A percentile compares a stretch with the other conserved stretches of the same genome.
These are phyloP conservation scores for Calameuta idolon DNA, from an alignment of 2,888 invertebrate species.

Conservation along the genomic window DNA sequence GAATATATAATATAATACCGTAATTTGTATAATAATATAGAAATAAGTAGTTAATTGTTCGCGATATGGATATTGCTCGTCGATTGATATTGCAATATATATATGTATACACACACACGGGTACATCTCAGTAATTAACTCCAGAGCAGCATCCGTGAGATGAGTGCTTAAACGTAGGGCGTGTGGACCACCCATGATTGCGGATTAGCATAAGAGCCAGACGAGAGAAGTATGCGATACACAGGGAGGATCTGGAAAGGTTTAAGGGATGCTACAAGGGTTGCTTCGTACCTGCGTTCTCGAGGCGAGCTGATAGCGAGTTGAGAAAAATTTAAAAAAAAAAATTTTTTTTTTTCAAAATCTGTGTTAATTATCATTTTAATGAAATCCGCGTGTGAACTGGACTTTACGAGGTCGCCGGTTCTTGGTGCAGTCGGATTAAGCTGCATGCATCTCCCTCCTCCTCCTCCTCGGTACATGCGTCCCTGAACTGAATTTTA, in stretches of 20 bases:
- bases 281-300: background rate
- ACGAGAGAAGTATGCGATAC: slow-evolving; percentile 12
- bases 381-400: background rate
- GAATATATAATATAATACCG: background rate
- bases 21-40: background rate
- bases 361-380: background rate
- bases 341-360: background rate
- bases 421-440: background rate
- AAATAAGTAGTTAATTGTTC: background rate
- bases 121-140: background rate
- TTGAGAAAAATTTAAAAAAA: background rate
- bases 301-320: background rate
- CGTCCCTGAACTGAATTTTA: background rate
- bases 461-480: too few species aligned
- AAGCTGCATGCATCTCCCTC: too few species aligned
- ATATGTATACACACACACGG: background rate
- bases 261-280: background rate
- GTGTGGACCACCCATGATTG: slow-evolving; percentile 47
- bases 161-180: slow-evolving; percentile 27
- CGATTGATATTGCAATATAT: background rate
- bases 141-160: slow-evolving; percentile 29
- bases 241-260: background rate
- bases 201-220: slow-evolving; percentile 49
- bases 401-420: background rate
- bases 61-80: background rate